Evolutionary conservation across 2,113 vertebrate genomes (phyloP), one percentile per base, ranked within the genome.

Genomic region (Syngnathoides biaculeatus): DNA sequence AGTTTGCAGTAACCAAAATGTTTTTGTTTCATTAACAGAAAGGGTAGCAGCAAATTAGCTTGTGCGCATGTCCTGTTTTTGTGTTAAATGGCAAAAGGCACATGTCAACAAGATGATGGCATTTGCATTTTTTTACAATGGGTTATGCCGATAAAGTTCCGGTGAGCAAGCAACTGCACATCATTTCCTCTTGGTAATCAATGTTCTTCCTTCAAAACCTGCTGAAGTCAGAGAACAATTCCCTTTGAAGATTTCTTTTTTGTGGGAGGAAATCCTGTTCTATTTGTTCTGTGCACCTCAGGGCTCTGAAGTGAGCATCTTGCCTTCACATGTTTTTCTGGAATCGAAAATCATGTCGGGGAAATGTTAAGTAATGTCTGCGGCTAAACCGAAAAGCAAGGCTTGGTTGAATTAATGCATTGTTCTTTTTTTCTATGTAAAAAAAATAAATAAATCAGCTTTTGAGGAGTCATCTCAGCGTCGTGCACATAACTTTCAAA

Each of bases 131-230:
- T 71, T 68, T 84, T 85, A 65, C 52, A 39, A 63, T 73, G 65
- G 79, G 71, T 84, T 83, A 77, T 76, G 72, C 22, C 85, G 72
- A 83, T 84, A 74, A 56, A 22, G 72, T 76, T 65, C 67, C 43
- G 65, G 39, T 69, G 68, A 78, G 70, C 73, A 75, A 53, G 42
- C 45, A 65, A 75, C 82, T 66, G 63, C 73, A 47, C 65, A 79
- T 67, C 64, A 77, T 84, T 79, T 86, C 67, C 77, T 62, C 59
- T 74, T 61, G 61, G 78, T 74, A 64, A 74, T 80, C 69, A 52
- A 45, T 30, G 40, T 59, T 68, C 67, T 78, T 77, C 69, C 68
- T 69, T 19, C 48, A 27, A 58, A 45, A n/a, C 58, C 58, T 68
- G 64, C 74, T 42, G 65, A 69, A 20, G 40, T 60, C 43, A 69